Conservation (phyloP, 2,113 vertebrate species). For the Phrynosoma platyrhinos region DNA sequence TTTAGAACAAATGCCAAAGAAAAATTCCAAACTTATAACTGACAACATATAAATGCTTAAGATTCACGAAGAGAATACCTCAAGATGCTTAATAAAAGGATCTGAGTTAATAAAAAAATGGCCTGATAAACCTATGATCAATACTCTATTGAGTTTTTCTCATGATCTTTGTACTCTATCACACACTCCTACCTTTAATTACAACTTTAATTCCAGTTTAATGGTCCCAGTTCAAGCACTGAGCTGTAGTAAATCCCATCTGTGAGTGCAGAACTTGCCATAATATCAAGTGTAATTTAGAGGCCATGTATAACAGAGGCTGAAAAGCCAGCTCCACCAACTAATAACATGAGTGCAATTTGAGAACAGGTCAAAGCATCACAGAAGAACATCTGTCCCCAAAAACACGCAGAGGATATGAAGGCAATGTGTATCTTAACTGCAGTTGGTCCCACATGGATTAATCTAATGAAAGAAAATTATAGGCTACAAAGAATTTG, state of each 20-base stretch:
- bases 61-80: background rate
- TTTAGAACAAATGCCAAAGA: background rate
- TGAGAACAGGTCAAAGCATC: background rate
- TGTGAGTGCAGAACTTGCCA: background rate
- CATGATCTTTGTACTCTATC: too few species aligned
- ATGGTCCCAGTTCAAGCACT: background rate
- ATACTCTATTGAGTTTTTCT: background rate
- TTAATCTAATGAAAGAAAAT: background rate
- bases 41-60: background rate
- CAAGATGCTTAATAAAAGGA: background rate
- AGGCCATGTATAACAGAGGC: background rate
- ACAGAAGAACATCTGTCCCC: background rate
- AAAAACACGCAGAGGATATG: background rate
- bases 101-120: background rate
- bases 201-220: background rate
- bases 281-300: background rate
- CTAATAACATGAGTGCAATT: background rate
- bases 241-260: too few species aligned
- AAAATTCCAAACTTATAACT: background rate
- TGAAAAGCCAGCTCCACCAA: background rate
- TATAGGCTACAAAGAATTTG: background rate
- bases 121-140: background rate
- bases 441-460: background rate
- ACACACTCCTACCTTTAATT: too few species aligned
- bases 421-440: background rate